phyloP scores from a whole-genome alignment of 1,140 invertebrate genomes.

The Cyclina sinensis region DNA sequence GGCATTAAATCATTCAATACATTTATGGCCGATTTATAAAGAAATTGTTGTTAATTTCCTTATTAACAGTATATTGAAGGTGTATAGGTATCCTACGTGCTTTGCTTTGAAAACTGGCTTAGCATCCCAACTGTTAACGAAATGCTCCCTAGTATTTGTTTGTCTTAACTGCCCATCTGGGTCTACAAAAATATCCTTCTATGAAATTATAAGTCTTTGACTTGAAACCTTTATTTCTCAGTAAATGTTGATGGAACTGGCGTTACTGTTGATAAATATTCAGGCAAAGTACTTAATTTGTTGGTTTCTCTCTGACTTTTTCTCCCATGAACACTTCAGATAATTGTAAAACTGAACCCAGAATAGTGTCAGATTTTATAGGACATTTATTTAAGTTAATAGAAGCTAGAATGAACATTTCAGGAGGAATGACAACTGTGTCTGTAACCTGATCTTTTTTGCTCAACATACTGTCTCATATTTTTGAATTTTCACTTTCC shows the following conservation, averaged over 20 bases:
- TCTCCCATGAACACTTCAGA: neutral
- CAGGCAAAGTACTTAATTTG: slow-evolving; percentile 24
- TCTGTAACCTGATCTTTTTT: slow-evolving; percentile 8
- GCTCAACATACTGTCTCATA: slow-evolving; percentile 9
- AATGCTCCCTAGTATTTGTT: slow-evolving; percentile 51
- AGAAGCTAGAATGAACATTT: slow-evolving; percentile 19
- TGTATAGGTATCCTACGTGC: slow-evolving; percentile 29
- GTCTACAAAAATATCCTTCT: slow-evolving; percentile 63
- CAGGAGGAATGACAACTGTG: slow-evolving; percentile 26
- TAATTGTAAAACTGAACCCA: neutral
- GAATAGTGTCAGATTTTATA: neutral
- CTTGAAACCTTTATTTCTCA: neutral
- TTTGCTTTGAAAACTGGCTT: slow-evolving; percentile 50
- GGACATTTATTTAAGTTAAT: slow-evolving; percentile 13
- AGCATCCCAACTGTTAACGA: slow-evolving; percentile 64
- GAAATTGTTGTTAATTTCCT: no score
- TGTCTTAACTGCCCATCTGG: slow-evolving; percentile 58
- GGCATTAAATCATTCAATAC: no score
- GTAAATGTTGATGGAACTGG: neutral
- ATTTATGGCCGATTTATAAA: no score
- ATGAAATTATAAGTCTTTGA: slow-evolving; percentile 1
- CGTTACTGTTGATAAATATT: slow-evolving; percentile 45
- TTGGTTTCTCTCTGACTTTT: neutral
- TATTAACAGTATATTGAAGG: slow-evolving; percentile 25
- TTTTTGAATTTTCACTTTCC: neutral